Evolutionary conservation across 2,113 vertebrate species (phyloP), one percentile per base, ranked within the genome.

Genomic region (Chrysochloris asiatica): DNA sequence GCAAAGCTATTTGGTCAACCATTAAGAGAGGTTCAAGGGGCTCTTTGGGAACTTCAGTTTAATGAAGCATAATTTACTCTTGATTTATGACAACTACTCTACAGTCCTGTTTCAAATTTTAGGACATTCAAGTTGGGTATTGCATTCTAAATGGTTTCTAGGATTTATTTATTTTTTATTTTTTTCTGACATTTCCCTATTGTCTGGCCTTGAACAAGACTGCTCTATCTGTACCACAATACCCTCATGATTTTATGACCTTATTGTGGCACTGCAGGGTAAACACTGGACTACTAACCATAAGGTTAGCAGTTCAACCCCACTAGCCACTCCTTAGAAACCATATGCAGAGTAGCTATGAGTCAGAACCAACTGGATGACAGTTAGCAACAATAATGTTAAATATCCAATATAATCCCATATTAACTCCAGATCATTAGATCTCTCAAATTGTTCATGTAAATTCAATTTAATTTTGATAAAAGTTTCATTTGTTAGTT

Each of bases 81-180:
- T 59, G 78, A 92, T 63, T 67, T 69, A 65, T 77, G 47, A 24
- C 30, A 86, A 83, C 14, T 6, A 71, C 10, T 5, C 22, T 8
- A 81, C 65, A 71, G 4, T 52, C 28, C 36, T 59, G n/a, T 14
- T 93, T 95, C 38, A 78, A 92, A 92, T 54, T 47, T 93, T 73
- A 69, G 81, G 28, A 21, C 6, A 82, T 48, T 69, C 72, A n/a
- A 81, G 6, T 93, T 26, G 75, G 10, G 47, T 79, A 72, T 26
- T 80, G 3, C 9, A 92, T 73, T 78, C 82, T 91, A 84, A 95
- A 36, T 89, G 17, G 78, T 30, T 95, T 88, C 33, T 63, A 92
- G 12, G 65, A 56, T 86, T 85, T 38, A 77, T 67, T 91, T 94
- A n/a, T n/a, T 82, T 81, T 80, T 63, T 14, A 4, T 65, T 48